Evolutionary conservation across 1,140 invertebrate species (phyloP), one percentile per base, ranked within the genome.

Genomic region (Sitophilus oryzae): DNA sequence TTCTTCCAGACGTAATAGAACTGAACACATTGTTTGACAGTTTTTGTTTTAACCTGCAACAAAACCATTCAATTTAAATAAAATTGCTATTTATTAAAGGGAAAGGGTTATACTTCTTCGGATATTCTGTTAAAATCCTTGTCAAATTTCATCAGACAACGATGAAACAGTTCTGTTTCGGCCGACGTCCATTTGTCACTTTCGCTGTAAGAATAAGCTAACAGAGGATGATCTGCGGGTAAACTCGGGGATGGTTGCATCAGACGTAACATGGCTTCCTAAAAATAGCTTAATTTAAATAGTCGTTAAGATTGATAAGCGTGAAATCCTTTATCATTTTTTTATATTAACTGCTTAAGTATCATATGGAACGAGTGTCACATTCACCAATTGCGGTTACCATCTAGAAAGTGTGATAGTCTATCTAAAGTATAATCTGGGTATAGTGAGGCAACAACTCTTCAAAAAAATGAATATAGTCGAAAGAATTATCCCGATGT

Each of bases 1-100:
- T 94, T 94, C 75, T 98, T 99, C 96, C 96, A 99, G 62, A 96
- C 82, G 72, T 98, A 98, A 74, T 98, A 98, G 75, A 98, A 97
- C 76, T 96, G 91, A 62, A 98, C 80, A 77, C 95, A 98, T 67
- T 98, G 91, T 68, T 92, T 94, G 3, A 86, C 83, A 40, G 86
- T 82, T 79, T 98, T 98, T 18, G 84, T 87, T 64, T 80, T 81
- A 65, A 95, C 77, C 88, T 92, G 71, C 35, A 74, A 74, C 4
- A 42, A 8, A 16, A 36, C 18, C 18, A 8, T 2, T 1, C 4
- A n/a, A n/a, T n/a, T n/a, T n/a, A n/a, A n/a, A n/a, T n/a, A n/a
- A n/a, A n/a, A n/a, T n/a, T n/a, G n/a, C n/a, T n/a, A n/a, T n/a
- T n/a, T n/a, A n/a, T n/a, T n/a, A n/a, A n/a, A n/a, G n/a, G n/a